Percentiles rank a stretch among this genome's conserved stretches.
These are phyloP conservation scores for Drosophila niveifrons DNA, from an alignment of 2,888 invertebrate genomes.

Conservation along the genomic window DNA sequence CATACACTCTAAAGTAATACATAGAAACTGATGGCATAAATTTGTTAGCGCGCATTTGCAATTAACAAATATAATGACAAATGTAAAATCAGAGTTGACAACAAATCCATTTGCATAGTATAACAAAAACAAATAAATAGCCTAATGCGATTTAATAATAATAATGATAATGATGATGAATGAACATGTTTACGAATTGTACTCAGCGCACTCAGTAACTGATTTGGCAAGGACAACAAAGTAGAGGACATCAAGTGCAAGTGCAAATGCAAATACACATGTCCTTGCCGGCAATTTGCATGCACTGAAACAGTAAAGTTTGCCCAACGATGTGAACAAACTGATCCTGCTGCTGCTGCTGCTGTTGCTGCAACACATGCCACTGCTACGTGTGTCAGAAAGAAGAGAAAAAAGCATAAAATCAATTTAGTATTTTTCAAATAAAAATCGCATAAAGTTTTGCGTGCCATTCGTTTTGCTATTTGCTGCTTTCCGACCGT, in stretches of 20 bases:
- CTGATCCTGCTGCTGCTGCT: conserved; percentile 19
- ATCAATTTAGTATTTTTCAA: conserved; percentile 72
- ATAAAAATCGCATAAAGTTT: conserved; percentile 71
- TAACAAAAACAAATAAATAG: conserved; percentile 7
- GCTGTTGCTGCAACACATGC: conserved; percentile 6
- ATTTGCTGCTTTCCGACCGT: conserved; percentile 12
- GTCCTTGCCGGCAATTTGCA: conserved; percentile 39
- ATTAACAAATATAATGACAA: conserved; percentile 44
- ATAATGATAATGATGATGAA: not conserved
- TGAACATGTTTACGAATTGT: not conserved
- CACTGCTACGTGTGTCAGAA: conserved; percentile 14
- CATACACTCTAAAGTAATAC: not conserved
- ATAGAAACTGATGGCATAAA: conserved; percentile 23
- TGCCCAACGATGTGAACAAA: conserved; percentile 17
- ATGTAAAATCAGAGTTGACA: conserved; percentile 11
- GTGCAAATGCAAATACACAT: conserved; percentile 9
- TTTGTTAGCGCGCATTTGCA: conserved; percentile 29
- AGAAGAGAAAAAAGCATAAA: conserved; percentile 45
- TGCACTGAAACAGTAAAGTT: conserved; percentile 37
- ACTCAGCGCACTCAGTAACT: conserved; percentile 2
- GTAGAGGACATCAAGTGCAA: conserved; percentile 17
- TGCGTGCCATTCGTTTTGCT: conserved; percentile 36
- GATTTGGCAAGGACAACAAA: conserved; percentile 37
- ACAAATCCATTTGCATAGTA: conserved; percentile 11
- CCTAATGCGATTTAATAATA: conserved; percentile 15